A percentile compares a stretch with the other conserved stretches of the same genome.
These are phyloP conservation scores for Neodiprion lecontei DNA, from an alignment of 1,140 invertebrate genomes.

Conservation along the genomic window DNA sequence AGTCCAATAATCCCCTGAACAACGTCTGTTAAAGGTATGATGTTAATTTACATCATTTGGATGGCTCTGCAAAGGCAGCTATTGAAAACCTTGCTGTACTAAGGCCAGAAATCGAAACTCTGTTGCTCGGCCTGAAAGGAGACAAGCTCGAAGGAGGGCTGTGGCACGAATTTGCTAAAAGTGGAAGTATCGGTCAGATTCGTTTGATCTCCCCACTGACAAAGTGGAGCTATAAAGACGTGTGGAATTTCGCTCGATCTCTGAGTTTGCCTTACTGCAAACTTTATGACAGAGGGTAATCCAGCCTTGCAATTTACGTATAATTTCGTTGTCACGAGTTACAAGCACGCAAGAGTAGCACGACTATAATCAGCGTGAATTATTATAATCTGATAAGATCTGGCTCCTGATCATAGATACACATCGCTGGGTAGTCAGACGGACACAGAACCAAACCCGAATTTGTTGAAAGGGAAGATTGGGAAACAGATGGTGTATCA, in stretches of 20 bases:
- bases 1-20: no score
- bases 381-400: neutral
- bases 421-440: neutral
- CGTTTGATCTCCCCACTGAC: conserved; percentile 33
- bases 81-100: conserved; percentile 27
- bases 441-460: neutral
- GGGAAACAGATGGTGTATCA: neutral
- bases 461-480: neutral
- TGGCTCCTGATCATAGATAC: neutral
- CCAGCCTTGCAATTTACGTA: no score
- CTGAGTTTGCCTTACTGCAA: conserved; percentile 32
- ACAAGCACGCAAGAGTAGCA: neutral
- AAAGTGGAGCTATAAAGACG: conserved; percentile 34
- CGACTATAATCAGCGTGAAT: neutral
- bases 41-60: conserved; percentile 23
- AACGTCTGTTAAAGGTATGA: conserved; percentile 4
- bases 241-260: conserved; percentile 30
- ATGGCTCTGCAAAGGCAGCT: conserved; percentile 1
- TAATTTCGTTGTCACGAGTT: no score
- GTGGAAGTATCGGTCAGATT: conserved; percentile 6
- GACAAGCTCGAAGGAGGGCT: conserved; percentile 13
- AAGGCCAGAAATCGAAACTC: conserved; percentile 34
- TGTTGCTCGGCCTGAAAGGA: conserved; percentile 36
- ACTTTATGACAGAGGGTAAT: conserved; percentile 15
- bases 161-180: neutral